Conservation (phyloP, 2,113 vertebrate genomes). For the Mustela nigripes region DNA sequence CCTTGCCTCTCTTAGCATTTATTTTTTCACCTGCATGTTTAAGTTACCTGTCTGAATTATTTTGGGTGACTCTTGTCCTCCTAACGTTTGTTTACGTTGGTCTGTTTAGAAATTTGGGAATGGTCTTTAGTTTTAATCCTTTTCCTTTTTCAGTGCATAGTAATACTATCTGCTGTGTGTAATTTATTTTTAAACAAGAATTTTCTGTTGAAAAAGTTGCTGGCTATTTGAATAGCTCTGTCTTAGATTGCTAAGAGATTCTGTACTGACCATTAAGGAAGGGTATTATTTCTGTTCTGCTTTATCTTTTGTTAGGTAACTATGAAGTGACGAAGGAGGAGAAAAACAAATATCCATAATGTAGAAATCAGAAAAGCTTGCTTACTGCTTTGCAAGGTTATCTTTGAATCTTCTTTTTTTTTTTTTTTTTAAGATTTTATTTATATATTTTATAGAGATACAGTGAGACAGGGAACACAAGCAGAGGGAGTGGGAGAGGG, state of each 20-base stretch:
- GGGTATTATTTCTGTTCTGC: not conserved
- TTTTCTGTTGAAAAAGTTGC: not conserved
- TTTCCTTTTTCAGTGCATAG: not conserved
- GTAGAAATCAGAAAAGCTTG: conserved; percentile 14
- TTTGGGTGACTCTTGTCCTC: conserved; percentile 29
- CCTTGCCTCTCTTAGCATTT: not conserved
- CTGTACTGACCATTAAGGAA: not conserved
- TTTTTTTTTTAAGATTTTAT: too few relatives aligned
- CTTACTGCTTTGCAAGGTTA: not conserved
- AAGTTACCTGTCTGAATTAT: conserved; percentile 37
- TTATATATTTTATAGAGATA: too few relatives aligned
- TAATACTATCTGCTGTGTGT: not conserved
- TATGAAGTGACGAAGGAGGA: not conserved
- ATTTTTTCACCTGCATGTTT: not conserved
- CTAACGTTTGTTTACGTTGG: conserved; percentile 41
- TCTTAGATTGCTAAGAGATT: conserved; percentile 47
- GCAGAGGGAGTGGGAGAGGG: too few relatives aligned
- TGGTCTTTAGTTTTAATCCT: conserved; percentile 44
- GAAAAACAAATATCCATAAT: not conserved
- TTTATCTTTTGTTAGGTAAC: conserved; percentile 6
- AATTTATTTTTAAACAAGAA: conserved; percentile 25
- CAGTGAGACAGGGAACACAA: too few relatives aligned
- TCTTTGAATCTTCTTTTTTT: not conserved
- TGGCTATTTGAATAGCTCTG: not conserved
- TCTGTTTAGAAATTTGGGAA: conserved; percentile 60